Evolutionary conservation across 2,888 invertebrate genomes (phyloP), one percentile per base, ranked within the genome.

Genomic region (Hyposoter didymator): DNA sequence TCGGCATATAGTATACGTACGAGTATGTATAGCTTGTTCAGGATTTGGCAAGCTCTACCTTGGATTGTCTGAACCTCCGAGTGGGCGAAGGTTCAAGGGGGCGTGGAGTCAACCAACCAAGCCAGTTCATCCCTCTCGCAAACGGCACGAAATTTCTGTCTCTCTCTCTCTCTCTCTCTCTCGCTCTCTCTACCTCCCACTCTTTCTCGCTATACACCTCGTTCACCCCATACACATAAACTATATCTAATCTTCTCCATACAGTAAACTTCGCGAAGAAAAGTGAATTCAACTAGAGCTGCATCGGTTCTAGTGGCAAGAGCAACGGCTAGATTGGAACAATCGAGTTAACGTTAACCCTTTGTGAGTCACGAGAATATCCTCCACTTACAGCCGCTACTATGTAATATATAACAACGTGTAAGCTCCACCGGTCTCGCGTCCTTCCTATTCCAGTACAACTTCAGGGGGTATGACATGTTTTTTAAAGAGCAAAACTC

Each of bases 311-410:
- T 83, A 8, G 19, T 19, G 45, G 66, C 22, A 35, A 39, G 35
- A 59, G 32, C 39, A 52, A 8, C 22, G 64, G 81, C 84, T 35
- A 76, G 85, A 87, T 88, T 88, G 59, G 90, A 90, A 91, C 90
- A 90, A 88, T 89, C 84, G 89, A 83, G 87, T 87, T 91, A 90
- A 90, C 90, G 89, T 87, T 89, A 90, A 89, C 88, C 89, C 66
- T 73, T 81, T 84, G 62, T 43, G 62, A 80, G 81, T 75, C 78
- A 82, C 73, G 69, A 70, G 70, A 66, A 78, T 82, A 73, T 78
- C 49, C 72, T 67, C 83, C 78, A 85, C 80, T 55, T 47, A 8
- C 76, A 47, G 49, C 14, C 2, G 22, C 52, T 78, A 19, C 39
- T n/a, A n/a, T 59, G 14, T 28, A 59, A 59, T n/a, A n/a, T 59